Conservation (phyloP, 2,797 vertebrate species). For the Pseudochirops corinnae region DNA sequence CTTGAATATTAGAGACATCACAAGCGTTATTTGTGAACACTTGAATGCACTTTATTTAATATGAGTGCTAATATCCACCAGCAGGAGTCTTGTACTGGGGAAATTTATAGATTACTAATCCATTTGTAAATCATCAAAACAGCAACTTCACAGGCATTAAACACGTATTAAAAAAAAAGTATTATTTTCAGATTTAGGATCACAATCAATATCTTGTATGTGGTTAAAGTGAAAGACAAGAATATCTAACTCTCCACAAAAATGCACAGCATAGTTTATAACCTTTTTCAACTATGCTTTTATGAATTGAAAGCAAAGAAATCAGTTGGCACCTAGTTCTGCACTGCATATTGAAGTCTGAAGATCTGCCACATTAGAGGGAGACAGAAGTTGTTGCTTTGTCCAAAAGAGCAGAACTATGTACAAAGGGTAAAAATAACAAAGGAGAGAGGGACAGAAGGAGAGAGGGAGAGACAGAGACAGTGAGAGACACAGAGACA, state of each 20-base stretch:
- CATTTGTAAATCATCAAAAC: slow-evolving; percentile 21
- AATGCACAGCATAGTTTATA: not conserved
- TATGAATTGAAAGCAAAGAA: not conserved
- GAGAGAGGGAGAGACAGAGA: no score
- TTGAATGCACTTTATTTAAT: slow-evolving; percentile 47
- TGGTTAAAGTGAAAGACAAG: not conserved
- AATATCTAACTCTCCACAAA: not conserved
- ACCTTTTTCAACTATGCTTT: not conserved
- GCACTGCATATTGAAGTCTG: not conserved
- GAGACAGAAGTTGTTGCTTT: not conserved
- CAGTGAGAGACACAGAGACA: no score
- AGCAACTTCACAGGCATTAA: slow-evolving; percentile 20
- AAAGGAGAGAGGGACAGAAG: not conserved
- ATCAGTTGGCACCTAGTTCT: not conserved
- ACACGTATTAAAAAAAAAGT: not conserved
- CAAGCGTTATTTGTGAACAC: slow-evolving; percentile 27
- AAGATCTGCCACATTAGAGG: not conserved
- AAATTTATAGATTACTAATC: slow-evolving; percentile 35
- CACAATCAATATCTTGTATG: not conserved
- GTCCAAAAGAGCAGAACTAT: not conserved
- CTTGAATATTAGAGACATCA: slow-evolving; percentile 37
- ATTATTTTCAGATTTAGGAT: not conserved
- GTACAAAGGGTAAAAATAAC: not conserved
- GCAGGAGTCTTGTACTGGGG: slow-evolving; percentile 9
- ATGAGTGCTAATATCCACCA: not conserved